Evolutionary conservation across 1,140 invertebrate species (phyloP), one percentile per base, ranked within the genome.

Genomic region (Bombus sibiricus): DNA sequence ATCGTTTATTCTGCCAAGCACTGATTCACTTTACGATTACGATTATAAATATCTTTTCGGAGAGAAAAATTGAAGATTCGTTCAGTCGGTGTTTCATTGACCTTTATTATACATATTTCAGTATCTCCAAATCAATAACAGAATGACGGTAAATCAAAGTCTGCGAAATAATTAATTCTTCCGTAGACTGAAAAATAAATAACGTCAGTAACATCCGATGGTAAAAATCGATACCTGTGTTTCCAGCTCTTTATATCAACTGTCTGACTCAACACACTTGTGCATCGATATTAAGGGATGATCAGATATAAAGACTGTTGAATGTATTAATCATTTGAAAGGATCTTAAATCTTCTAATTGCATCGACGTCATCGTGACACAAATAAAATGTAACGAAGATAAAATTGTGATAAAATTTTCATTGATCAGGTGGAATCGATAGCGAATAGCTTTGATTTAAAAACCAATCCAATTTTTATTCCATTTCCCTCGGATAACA

Each of bases 131-230:
- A 53, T 53, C 47, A 22, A 53, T 53, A 53, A 22, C 6, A 3
- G 32, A 73, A 47, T 69, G 59, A 69, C 66, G 32, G 43, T 89
- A 81, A 88, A 88, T 85, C 86, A 85, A 73, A 53, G 77, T 88
- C 69, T 15, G 57, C 15, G 53, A 39, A 62, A 66, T 85, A 89
- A 88, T 88, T 88, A 89, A 88, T 88, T 79, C 34, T 39, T 77
- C 18, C 47, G 71, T 43, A 53, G 72, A 73, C 62, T 76, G 76
- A 76, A 81, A 88, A 89, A 89, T 89, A 89, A 88, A 89, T 89
- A 86, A 89, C 69, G 87, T 66, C 83, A 75, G 68, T 34, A 78
- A 72, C 83, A 89, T 89, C 83, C 75, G 87, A 75, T 39, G 83
- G 66, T 15, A 47, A 13, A 43, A 88, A 89, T 89, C 88, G 66